Base-by-base conservation (phyloP, 2,113 vertebrate species). In the Columbina picui region DNA sequence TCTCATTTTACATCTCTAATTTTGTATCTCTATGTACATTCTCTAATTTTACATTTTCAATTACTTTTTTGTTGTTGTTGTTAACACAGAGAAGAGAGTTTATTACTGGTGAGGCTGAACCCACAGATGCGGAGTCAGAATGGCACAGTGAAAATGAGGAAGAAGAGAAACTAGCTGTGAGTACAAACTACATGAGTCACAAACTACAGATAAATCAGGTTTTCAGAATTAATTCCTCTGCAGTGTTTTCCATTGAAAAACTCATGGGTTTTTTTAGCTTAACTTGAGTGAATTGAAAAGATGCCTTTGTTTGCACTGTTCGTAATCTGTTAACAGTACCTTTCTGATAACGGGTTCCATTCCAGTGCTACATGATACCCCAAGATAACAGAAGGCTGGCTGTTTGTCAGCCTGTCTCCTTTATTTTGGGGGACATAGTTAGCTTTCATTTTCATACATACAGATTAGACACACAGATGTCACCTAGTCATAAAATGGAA, bases 61-160 rank as follows among this genome's bases (percentile, higher is more conserved):
- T 61, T 65, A n/a, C 12, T 81, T 18, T 85, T 39, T 39, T 39
- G 38, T 39, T 39, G 38, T 39, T 39, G 38, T 39, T 71, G 9
- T 47, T 90, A 23, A 23, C 56, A 21, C 94, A 99, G 99, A 99
- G 99, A 97, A 98, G 98, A 98, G 98, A 98, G 9, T 98, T 99
- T 87, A 98, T 99, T 94, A 98, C 97, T 23, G 99, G 99, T 6
- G 97, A 98, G 9, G 98, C 98, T 53, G 99, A 99, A 89, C 99
- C 99, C 25, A 99, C 99, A 93, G 99, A 99, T 26, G 98, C 98
- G 13, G 99, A 99, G 53, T 98, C 99, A 10, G 99, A 99, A 49
- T 99, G 99, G 99, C 99, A 99, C 82, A 99, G 99, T 91, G 99
- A 99, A 79, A 97, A 97, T 9, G 99, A 99, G 23, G 99, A 99